Base-by-base conservation (phyloP, 2,888 invertebrate species). In the Pandemis corylana region DNA sequence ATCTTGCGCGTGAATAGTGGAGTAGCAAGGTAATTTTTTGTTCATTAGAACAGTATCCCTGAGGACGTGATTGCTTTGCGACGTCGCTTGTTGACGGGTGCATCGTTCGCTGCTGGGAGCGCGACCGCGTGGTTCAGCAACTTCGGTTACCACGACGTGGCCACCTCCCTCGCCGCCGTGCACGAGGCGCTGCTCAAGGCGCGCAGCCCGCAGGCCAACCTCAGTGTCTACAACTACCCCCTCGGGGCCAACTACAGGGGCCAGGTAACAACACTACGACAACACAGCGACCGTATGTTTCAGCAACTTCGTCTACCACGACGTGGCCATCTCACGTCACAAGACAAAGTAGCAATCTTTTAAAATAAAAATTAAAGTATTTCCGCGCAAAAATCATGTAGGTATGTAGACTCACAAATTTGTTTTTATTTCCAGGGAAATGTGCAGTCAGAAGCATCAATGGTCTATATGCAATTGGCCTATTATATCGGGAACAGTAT, bases 251-350 rank as follows among this genome's bases (percentile, higher is more conserved):
- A 94, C 0, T 89, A 95, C 36, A 88, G 90, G 28, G 95, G 96
- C 64, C 20, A 95, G 87, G 95, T 96, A 82, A 20, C 20, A 20
- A 87, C 80, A 12, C 7, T 5, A 7, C 20, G 7, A 42, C 42
- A 7, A 42, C 42, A 7, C 20, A 20, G 20, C 20, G 20, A 20
- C 20, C 20, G 20, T 20, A 20, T 20, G 20, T 20, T 20, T 20
- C 88, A 98, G 97, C 83, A 97, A 97, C 85, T 96, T 97, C 83
- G 97, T 97, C 0, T 96, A 95, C 81, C 98, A 98, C 84, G 95
- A 96, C 65, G 95, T 96, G 0, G 96, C 97, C 0, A 93, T 96
- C 0, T 94, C 97, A 0, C 87, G 64, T 77, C 64, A 20, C 20
- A 20, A 20, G 20, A 20, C 20, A 20, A 1, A 20, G 20, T 20